A percentile compares a stretch with the other conserved stretches of the same genome.
These are phyloP conservation scores for Falco cherrug DNA, from an alignment of 2,797 vertebrate genomes.

Conservation along the genomic window DNA sequence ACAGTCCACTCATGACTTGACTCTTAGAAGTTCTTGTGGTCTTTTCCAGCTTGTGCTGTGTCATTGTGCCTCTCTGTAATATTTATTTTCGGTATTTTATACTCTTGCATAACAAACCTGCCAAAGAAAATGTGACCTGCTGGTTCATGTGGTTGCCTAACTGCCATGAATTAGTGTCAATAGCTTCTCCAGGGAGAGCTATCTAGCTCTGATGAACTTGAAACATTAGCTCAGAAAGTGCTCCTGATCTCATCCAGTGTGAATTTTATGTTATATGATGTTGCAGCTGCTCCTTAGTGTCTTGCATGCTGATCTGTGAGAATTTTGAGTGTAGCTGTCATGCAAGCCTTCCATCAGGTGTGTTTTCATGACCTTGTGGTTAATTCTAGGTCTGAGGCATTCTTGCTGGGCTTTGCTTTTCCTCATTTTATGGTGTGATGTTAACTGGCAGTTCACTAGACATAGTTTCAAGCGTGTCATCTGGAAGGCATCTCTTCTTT, in stretches of 20 bases:
- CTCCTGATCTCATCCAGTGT: not conserved
- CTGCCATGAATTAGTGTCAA: not conserved
- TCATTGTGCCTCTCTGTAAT: not conserved
- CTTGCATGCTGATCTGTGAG: not conserved
- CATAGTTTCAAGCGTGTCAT: not conserved
- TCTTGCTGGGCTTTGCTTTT: not conserved
- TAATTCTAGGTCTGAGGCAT: not conserved
- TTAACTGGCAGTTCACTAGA: not conserved
- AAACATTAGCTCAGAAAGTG: not conserved
- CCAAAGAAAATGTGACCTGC: slow-evolving; percentile 7
- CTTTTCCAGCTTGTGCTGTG: not conserved
- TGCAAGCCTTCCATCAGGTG: not conserved
- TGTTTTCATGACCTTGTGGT: not conserved
- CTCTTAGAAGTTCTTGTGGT: not conserved
- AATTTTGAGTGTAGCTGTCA: not conserved
- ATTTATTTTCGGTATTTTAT: slow-evolving; percentile 4
- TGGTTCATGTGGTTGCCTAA: not conserved
- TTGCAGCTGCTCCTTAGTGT: not conserved
- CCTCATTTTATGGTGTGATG: not conserved
- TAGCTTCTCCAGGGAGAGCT: not conserved
- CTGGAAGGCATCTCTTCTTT: not conserved
- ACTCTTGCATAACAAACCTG: not conserved
- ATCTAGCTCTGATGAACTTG: not conserved
- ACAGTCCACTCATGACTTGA: not conserved
- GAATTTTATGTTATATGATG: not conserved